Percentiles rank a stretch among this genome's conserved stretches.
Evolutionary conservation across 2,797 vertebrate genomes (phyloP).

Genomic region (Trematomus bernacchii): DNA sequence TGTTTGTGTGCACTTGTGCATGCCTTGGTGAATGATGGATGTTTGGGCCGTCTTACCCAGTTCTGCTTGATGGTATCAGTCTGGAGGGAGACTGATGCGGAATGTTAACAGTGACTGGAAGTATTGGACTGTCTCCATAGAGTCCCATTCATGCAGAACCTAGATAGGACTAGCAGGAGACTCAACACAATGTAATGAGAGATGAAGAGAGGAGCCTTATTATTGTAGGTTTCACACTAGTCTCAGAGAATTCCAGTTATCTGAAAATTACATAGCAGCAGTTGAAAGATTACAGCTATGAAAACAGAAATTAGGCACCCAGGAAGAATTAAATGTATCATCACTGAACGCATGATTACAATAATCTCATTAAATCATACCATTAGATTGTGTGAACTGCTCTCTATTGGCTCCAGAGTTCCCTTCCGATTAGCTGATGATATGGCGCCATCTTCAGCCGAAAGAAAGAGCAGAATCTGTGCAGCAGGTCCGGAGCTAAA

Average conservation of each 20-base stretch:
- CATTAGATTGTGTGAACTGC: conserved; percentile 19
- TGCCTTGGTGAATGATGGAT: conserved; percentile 37
- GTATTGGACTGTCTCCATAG: conserved; percentile 77
- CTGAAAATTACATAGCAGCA: conserved; percentile 29
- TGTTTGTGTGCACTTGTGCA: conserved; percentile 23
- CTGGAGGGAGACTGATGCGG: conserved; percentile 71
- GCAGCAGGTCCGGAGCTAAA: neutral
- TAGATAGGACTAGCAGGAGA: conserved; percentile 56
- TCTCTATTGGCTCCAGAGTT: neutral
- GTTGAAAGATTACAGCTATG: conserved; percentile 52
- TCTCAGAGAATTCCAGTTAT: conserved; percentile 41
- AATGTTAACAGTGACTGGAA: conserved; percentile 79
- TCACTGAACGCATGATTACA: conserved; percentile 41
- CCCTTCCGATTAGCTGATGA: conserved; percentile 19
- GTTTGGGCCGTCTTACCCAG: conserved; percentile 38
- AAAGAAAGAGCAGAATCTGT: conserved; percentile 20
- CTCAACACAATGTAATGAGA: conserved; percentile 50
- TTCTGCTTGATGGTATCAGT: conserved; percentile 70
- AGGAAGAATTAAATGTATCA: conserved; percentile 39
- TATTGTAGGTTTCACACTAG: conserved; percentile 45
- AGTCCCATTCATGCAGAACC: conserved; percentile 71
- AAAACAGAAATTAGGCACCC: conserved; percentile 44
- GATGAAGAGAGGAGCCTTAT: conserved; percentile 39
- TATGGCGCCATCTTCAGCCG: conserved; percentile 67
- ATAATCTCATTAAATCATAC: conserved; percentile 54